Evolutionary conservation across 1,140 invertebrate genomes (phyloP), one percentile per base, ranked within the genome.

Genomic region (Ectropis grisescens): DNA sequence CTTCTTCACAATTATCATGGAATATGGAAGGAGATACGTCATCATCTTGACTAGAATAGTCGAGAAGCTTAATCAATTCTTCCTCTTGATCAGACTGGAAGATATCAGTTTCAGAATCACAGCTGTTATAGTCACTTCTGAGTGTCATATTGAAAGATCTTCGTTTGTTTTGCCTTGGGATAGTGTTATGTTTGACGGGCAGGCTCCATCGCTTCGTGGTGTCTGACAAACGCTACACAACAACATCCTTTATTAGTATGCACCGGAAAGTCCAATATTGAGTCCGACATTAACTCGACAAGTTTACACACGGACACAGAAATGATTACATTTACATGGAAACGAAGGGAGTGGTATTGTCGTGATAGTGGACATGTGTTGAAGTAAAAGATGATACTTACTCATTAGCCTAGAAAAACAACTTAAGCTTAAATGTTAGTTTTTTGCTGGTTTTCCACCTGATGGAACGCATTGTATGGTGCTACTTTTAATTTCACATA

Each of bases 21-120:
- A 81, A 81, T 43, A 81, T 62, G 7, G 68, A 62, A 0, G 75
- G 72, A 1, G 75, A 81, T 3, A 82, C 60, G 37, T 82, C 76
- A 29, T 83, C 82, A 13, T 83, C 82, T 35, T 83, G 82, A 34
- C 79, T 82, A 11, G 79, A 82, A 49, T 83, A 82, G 51, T 83
- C 82, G 19, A 83, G 37, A 11, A 83, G 70, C 55, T 89, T 89
- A 55, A 92, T 85, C 32, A 93, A 83, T 78, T 93, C 91, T 48
- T 93, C 91, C 71, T 93, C 91, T 80, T 92, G 90, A 74, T 92
- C 90, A 16, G 91, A 92, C 50, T 89, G 86, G 74, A 89, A 88
- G 85, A 91, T 89, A 67, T 92, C 90, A 12, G 87, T 89, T 66
- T 91, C 89, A 14, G 89, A 90, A 61, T 88, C 89, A 34, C 65